Conservation (phyloP, 1,140 invertebrate species). For the Pachypsylla venusta region DNA sequence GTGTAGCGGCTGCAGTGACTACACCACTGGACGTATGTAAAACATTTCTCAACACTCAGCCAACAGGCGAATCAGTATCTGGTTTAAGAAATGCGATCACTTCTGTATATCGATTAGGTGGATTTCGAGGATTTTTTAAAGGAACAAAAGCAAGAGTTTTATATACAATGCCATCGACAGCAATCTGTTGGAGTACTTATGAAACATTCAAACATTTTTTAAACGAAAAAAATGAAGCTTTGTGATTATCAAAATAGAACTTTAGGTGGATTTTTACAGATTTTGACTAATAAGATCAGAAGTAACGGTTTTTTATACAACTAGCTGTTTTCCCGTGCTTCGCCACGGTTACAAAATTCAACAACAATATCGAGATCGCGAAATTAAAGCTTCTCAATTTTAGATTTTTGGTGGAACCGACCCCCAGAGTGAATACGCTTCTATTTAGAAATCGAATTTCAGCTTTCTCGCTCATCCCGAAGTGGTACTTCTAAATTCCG, state of each 20-base stretch:
- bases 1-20: slow-evolving; percentile 81
- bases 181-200: slow-evolving; percentile 96
- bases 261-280: slow-evolving; percentile 2
- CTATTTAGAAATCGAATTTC: no score
- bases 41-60: slow-evolving; percentile 91
- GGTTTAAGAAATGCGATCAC: slow-evolving; percentile 56
- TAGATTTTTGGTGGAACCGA: no score
- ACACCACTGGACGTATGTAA: slow-evolving; percentile 99
- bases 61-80: slow-evolving; percentile 34
- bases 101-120: slow-evolving; percentile 51
- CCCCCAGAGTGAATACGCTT: no score
- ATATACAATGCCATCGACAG: slow-evolving; percentile 96
- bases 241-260: no score
- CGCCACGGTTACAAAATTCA: no score
- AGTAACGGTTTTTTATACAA: slow-evolving; percentile 1
- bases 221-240: background rate
- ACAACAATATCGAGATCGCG: no score
- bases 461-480: no score
- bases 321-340: no score
- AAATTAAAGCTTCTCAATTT: no score
- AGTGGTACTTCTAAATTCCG: no score
- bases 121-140: slow-evolving; percentile 63
- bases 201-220: slow-evolving; percentile 53
- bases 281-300: background rate
- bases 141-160: slow-evolving; percentile 79